Base-by-base conservation (phyloP, 2,113 vertebrate genomes). In the Syngnathoides biaculeatus region DNA sequence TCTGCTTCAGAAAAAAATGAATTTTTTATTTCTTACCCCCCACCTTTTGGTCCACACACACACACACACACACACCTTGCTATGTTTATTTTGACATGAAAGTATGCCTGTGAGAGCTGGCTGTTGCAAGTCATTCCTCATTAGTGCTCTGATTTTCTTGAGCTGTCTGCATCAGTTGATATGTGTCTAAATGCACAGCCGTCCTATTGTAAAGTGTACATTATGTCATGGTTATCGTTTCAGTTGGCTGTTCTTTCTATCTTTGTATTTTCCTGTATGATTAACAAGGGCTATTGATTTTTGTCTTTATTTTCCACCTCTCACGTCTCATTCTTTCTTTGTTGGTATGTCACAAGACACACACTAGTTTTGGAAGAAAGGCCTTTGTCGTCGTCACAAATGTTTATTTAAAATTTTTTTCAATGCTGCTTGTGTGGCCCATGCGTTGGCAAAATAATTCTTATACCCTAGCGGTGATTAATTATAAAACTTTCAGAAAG, bases 11-110 rank as follows among this genome's bases (percentile, higher is more conserved):
- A 84, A 86, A 84, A 86, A 89, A 85, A 83, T 74, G 14, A 65
- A 79, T 88, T 82, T 87, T 82, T 84, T 77, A 81, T 79, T 64
- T 45, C 50, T 56, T 12, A 15, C 67, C 53, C 55, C 38, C 22
- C 30, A 52, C 52, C 38, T 13, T n/a, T 7, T 45, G 30, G 30
- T 20, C 56, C 62, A 39, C 65, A 68, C 55, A 57, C 65, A 80
- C 73, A 74, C n/a, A 55, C 59, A 65, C 48, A 67, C 82, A 80
- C 73, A 74, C 56, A 88, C 79, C 65, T 82, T 74, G 39, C 75
- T 72, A 70, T 88, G 87, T 84, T 89, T 87, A 80, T 88, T 87
- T 87, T 88, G 74, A 87, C 75, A 87, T 85, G 77, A 89, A 81
- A 82, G 82, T 85, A 81, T 74, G 68, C 79, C 78, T 79, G 64